These are phyloP conservation scores for Schizaphis graminum DNA, from an alignment of 2,888 invertebrate species.

Conservation along the genomic window DNA sequence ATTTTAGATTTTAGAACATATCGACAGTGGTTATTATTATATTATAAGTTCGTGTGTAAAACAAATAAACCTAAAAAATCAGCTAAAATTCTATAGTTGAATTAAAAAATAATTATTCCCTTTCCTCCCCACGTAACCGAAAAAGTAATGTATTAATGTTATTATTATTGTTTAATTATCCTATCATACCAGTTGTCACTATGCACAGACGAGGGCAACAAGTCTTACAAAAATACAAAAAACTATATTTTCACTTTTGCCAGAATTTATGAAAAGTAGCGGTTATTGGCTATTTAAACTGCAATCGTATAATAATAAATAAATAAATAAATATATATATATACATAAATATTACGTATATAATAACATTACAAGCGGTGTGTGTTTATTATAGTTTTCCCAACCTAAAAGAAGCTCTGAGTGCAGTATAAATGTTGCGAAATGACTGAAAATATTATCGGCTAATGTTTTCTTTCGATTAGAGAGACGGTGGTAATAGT, in stretches of 20 bases:
- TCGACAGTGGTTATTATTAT: background rate
- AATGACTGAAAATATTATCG: background rate
- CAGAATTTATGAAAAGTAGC: background rate
- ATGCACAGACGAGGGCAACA: background rate
- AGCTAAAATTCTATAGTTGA: too few species aligned
- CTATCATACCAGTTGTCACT: background rate
- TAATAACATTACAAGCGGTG: background rate
- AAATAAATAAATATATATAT: background rate
- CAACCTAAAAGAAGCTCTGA: background rate
- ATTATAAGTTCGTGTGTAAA: background rate
- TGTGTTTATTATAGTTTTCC: background rate
- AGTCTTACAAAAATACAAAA: background rate
- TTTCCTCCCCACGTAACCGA: too few species aligned
- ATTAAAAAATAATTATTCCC: too few species aligned
- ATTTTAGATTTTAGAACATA: background rate
- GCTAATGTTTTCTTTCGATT: conserved; percentile 52
- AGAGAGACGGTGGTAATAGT: background rate
- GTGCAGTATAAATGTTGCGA: background rate
- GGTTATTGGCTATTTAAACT: background rate
- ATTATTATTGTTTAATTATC: background rate
- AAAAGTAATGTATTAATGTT: too few species aligned
- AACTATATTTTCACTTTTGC: background rate
- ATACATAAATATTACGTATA: background rate
- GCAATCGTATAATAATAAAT: background rate
- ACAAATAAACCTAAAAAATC: background rate